Conservation (phyloP, 2,797 vertebrate genomes). For the Phrynocephalus vlangalii region DNA sequence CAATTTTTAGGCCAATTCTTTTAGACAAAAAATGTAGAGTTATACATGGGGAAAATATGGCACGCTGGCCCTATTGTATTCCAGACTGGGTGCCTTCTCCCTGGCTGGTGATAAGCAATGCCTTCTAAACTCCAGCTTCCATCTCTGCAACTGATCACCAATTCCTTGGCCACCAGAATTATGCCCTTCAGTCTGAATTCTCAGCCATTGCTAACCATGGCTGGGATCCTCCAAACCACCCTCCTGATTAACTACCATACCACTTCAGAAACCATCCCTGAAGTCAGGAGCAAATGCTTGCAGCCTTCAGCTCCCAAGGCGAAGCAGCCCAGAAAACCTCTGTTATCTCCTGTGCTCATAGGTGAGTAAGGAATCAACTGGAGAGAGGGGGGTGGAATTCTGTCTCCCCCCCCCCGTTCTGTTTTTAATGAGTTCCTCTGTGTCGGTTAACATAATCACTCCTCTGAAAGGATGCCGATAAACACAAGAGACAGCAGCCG, state of each 20-base stretch:
- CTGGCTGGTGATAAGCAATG: too few relatives aligned
- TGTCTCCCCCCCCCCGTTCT: slow-evolving; percentile 43
- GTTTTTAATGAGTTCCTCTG: slow-evolving; percentile 53
- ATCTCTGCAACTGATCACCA: too few relatives aligned
- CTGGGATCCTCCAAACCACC: background rate
- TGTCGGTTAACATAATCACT: slow-evolving; percentile 76
- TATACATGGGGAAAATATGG: too few relatives aligned
- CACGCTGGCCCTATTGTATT: too few relatives aligned
- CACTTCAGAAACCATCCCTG: background rate
- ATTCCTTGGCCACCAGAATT: too few relatives aligned
- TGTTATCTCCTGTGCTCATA: background rate
- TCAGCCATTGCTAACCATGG: too few relatives aligned
- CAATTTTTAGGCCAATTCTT: too few relatives aligned
- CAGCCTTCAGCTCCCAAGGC: background rate
- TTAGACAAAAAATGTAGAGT: too few relatives aligned
- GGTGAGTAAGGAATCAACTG: slow-evolving; percentile 61
- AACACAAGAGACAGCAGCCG: slow-evolving; percentile 73
- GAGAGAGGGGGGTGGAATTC: slow-evolving; percentile 33
- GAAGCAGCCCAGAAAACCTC: background rate
- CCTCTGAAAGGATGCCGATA: slow-evolving; percentile 74
- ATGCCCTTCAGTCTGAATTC: too few relatives aligned
- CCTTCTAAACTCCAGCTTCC: too few relatives aligned
- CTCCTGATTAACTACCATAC: background rate
- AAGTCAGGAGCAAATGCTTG: background rate
- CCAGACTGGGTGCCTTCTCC: too few relatives aligned